Evolutionary conservation across 2,797 vertebrate genomes (phyloP).

Genomic region (Girardinus metallicus): DNA sequence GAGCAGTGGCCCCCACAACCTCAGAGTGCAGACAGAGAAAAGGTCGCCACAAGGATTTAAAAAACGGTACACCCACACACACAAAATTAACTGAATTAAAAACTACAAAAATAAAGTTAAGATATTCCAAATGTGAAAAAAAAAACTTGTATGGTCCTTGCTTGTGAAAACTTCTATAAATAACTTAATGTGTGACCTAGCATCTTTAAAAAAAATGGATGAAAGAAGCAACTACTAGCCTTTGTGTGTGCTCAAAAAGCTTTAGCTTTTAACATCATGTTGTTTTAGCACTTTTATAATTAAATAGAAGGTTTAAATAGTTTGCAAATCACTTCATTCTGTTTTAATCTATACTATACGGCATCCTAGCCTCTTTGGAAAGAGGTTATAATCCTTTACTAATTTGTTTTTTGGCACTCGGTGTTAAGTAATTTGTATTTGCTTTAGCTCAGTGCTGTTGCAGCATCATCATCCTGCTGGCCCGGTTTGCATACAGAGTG

Average conservation of each 20-base stretch:
- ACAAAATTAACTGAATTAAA: neutral
- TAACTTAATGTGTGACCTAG: neutral
- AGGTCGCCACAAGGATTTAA: too few species aligned
- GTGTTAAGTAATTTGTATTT: slow-evolving; percentile 40
- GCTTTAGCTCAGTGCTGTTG: slow-evolving; percentile 31
- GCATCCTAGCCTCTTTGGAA: slow-evolving; percentile 3
- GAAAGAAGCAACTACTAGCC: neutral
- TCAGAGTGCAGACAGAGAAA: too few species aligned
- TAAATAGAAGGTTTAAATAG: neutral
- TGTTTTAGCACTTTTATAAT: neutral
- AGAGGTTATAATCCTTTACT: slow-evolving; percentile 10
- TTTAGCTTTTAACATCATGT: neutral
- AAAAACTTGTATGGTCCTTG: too few species aligned
- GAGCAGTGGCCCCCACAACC: too few species aligned
- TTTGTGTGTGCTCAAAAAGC: neutral
- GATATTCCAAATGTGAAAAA: neutral
- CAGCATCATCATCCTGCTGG: slow-evolving; percentile 36
- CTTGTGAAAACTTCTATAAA: neutral
- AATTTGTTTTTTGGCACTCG: slow-evolving; percentile 35
- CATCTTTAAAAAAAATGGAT: neutral
- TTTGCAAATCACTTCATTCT: slow-evolving; percentile 1
- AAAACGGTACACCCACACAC: too few species aligned
- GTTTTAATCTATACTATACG: neutral
- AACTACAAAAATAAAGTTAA: neutral
- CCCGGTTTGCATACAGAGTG: slow-evolving; percentile 50